phyloP scores from a whole-genome alignment of 2,797 vertebrate genomes.

The Danio albolineatus region DNA sequence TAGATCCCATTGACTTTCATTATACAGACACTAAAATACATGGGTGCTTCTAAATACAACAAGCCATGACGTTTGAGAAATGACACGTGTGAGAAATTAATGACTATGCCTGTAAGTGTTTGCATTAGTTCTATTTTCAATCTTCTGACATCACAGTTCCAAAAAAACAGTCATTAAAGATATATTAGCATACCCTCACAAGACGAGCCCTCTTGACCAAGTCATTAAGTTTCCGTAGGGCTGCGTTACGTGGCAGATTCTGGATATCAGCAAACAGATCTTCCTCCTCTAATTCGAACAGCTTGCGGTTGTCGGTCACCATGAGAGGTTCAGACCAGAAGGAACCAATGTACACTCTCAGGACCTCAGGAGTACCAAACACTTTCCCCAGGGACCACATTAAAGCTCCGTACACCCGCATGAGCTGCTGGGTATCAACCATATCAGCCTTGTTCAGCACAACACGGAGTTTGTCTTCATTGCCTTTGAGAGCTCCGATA shows the following conservation, averaged over 20 bases:
- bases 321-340: constrained; percentile 95
- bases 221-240: constrained; percentile 92
- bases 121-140: neutral
- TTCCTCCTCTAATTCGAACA: constrained; percentile 94
- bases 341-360: constrained; percentile 94
- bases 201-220: constrained; percentile 91
- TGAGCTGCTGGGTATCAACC: constrained; percentile 94
- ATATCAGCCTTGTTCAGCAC: constrained; percentile 96
- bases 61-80: neutral
- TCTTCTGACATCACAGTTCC: neutral
- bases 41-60: neutral
- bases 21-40: neutral
- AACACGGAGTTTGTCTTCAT: constrained; percentile 95
- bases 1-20: neutral
- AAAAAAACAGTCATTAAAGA: neutral
- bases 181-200: constrained; percentile 83
- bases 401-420: constrained; percentile 93
- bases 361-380: constrained; percentile 91
- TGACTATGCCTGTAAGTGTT: neutral
- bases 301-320: constrained; percentile 85
- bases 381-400: constrained; percentile 97
- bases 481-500: constrained; percentile 88
- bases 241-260: constrained; percentile 90
- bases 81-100: neutral
- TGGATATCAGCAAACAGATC: constrained; percentile 93